Percentiles rank a stretch among this genome's conserved stretches.
phyloP scores from a whole-genome alignment of 2,888 invertebrate genomes.

The Julus scandinavius region DNA sequence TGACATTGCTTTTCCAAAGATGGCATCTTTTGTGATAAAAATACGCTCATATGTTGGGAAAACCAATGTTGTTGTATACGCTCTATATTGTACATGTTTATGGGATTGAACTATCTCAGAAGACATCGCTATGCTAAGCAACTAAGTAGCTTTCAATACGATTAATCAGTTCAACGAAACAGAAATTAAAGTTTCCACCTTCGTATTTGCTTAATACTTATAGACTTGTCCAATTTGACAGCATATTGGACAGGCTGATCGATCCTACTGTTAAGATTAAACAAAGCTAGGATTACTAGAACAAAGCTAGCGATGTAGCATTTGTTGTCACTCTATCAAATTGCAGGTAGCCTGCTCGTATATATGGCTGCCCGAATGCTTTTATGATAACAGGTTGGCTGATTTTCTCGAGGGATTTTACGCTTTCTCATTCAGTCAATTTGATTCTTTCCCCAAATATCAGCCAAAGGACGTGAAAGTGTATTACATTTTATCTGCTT shows the following conservation, averaged over 20 bases:
- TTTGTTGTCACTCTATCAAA: constrained; percentile 42
- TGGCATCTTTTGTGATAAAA: no score
- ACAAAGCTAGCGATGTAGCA: background rate
- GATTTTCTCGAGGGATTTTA: constrained; percentile 34
- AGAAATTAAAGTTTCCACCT: background rate
- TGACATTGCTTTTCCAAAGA: no score
- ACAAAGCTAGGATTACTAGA: background rate
- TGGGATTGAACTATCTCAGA: no score
- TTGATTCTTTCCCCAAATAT: constrained; percentile 35
- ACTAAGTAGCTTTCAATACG: background rate
- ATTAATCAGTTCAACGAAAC: background rate
- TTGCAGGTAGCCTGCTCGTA: constrained; percentile 4
- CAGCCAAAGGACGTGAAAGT: constrained; percentile 38
- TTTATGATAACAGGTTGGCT: constrained; percentile 45
- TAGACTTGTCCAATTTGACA: background rate
- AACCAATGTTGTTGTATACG: no score
- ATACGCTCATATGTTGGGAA: no score
- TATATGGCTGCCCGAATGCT: constrained; percentile 30
- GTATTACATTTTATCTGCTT: constrained; percentile 43
- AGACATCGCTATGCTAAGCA: no score
- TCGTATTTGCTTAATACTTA: background rate
- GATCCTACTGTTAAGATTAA: background rate
- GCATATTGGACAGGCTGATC: background rate
- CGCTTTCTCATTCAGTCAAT: constrained; percentile 40
- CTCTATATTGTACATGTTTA: no score